Conservation (phyloP, 2,113 vertebrate genomes). For the Thinocorus orbignyianus region DNA sequence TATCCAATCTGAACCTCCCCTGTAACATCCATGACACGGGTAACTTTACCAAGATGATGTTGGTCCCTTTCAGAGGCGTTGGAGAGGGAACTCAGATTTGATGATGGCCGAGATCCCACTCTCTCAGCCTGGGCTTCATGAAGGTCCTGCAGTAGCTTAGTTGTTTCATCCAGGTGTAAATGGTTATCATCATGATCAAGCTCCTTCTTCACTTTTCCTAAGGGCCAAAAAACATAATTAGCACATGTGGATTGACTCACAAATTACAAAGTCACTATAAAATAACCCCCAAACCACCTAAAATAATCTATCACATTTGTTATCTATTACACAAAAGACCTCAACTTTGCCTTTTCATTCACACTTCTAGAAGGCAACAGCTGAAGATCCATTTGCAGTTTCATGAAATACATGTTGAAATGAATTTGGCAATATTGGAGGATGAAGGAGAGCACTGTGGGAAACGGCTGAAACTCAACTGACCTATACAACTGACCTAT, state of each 20-base stretch:
- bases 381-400: neutral
- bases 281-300: neutral
- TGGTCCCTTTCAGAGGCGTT: constrained; percentile 93
- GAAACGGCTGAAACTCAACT: neutral
- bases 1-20: too few relatives aligned
- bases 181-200: constrained; percentile 88
- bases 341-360: neutral
- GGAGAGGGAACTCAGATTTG: constrained; percentile 94
- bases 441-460: neutral
- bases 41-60: constrained; percentile 86
- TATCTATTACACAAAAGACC: neutral
- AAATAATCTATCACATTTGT: neutral
- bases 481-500: too few relatives aligned
- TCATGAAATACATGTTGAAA: neutral
- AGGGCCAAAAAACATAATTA: neutral
- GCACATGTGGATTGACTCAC: neutral
- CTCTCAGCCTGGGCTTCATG: constrained; percentile 92
- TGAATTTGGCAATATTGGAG: neutral
- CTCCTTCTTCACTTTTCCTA: constrained; percentile 95
- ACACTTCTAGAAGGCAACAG: neutral
- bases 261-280: neutral
- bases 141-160: constrained; percentile 93
- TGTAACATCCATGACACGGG: neutral
- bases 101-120: constrained; percentile 91
- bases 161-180: constrained; percentile 88